phyloP scores from a whole-genome alignment of 2,113 vertebrate species.

The Phalacrocorax aristotelis region DNA sequence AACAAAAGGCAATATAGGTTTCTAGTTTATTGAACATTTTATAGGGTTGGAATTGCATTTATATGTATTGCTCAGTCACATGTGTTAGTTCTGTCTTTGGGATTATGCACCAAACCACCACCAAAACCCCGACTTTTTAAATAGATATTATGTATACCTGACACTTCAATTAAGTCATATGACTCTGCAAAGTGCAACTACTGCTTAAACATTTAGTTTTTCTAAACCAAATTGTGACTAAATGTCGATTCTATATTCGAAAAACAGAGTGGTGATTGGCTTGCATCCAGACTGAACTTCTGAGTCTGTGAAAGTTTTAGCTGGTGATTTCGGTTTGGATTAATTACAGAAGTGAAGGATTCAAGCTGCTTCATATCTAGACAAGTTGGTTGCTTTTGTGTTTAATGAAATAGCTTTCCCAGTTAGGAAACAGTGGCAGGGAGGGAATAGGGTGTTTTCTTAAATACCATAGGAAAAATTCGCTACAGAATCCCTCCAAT shows the following conservation, averaged over 20 bases:
- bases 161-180: background rate
- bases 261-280: background rate
- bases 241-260: background rate
- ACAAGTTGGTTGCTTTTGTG: background rate
- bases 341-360: background rate
- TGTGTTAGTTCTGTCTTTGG: background rate
- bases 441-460: background rate
- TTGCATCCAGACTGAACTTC: background rate
- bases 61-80: accelerated
- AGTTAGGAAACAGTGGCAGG: background rate
- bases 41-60: background rate
- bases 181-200: background rate
- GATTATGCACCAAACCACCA: background rate
- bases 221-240: background rate
- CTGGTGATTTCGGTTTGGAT: background rate
- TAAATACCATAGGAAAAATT: background rate
- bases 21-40: background rate
- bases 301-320: background rate
- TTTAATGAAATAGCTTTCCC: background rate
- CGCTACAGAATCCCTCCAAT: background rate
- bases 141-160: background rate
- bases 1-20: background rate
- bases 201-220: background rate
- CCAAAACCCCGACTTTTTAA: background rate
- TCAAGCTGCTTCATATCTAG: background rate